Evolutionary conservation across 64 coral and sea anemone genomes (phyloP).

Genomic region (Astreopora myriophthalma): DNA sequence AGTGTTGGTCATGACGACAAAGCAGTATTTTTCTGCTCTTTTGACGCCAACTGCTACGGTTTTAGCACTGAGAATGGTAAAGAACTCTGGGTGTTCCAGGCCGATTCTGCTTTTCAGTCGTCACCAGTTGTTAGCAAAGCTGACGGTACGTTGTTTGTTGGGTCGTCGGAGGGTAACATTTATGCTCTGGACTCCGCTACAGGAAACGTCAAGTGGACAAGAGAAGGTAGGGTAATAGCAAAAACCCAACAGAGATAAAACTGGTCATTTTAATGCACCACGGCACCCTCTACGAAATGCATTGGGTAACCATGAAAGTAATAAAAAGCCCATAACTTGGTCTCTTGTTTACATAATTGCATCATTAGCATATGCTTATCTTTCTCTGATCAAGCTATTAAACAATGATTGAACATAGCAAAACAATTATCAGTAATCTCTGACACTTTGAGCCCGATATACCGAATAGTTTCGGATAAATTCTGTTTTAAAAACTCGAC

Average conservation of each 20-base stretch:
- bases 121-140: conserved; percentile 77
- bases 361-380: too few relatives aligned
- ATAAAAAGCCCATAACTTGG: too few relatives aligned
- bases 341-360: too few relatives aligned
- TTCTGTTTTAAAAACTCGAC: too few relatives aligned
- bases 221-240: conserved; percentile 52
- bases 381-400: too few relatives aligned
- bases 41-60: conserved; percentile 86
- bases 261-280: too few relatives aligned
- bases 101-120: conserved; percentile 77
- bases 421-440: too few relatives aligned
- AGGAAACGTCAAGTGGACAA: conserved; percentile 74
- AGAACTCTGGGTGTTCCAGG: conserved; percentile 81
- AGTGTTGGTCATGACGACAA: conserved; percentile 62
- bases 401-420: too few relatives aligned
- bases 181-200: conserved; percentile 51
- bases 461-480: too few relatives aligned
- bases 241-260: not conserved
- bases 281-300: too few relatives aligned
- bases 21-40: conserved; percentile 73
- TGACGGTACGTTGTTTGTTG: conserved; percentile 58
- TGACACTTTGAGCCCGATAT: too few relatives aligned
- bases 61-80: conserved; percentile 64
- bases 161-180: conserved; percentile 74
- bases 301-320: too few relatives aligned